These are phyloP conservation scores for Drosophila simulans DNA, from an alignment of 1,140 invertebrate genomes.

Conservation along the genomic window DNA sequence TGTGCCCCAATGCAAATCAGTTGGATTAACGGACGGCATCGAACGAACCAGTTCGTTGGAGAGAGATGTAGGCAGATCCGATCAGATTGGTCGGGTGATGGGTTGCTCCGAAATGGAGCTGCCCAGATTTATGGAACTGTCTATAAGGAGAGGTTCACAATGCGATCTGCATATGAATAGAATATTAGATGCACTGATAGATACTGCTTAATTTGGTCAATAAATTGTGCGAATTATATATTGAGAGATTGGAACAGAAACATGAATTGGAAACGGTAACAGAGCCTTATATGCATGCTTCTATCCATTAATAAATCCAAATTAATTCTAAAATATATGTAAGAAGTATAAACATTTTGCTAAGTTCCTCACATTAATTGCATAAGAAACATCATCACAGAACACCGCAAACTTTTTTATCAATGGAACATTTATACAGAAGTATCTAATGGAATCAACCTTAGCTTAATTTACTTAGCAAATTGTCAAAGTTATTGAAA, in stretches of 20 bases:
- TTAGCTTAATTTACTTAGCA: conserved; percentile 6
- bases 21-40: conserved; percentile 26
- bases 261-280: conserved; percentile 6
- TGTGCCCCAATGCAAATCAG: conserved; percentile 42
- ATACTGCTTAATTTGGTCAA: conserved; percentile 38
- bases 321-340: too few relatives aligned
- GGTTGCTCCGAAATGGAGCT: conserved; percentile 2
- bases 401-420: conserved; percentile 4
- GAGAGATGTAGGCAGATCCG: conserved; percentile 6
- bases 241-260: background rate
- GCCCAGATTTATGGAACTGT: conserved; percentile 34
- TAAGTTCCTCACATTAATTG: too few relatives aligned
- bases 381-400: background rate
- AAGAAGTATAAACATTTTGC: too few relatives aligned
- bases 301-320: background rate
- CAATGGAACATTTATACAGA: conserved; percentile 18
- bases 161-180: conserved; percentile 37
- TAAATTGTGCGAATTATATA: conserved; percentile 22
- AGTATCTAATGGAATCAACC: conserved; percentile 19
- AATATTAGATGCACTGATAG: conserved; percentile 41
- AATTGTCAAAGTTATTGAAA: background rate
- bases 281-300: background rate
- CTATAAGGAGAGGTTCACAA: conserved; percentile 18
- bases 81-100: background rate
- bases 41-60: conserved; percentile 21